phyloP scores from a whole-genome alignment of 2,888 invertebrate genomes.

The Invenusta paracnida region DNA sequence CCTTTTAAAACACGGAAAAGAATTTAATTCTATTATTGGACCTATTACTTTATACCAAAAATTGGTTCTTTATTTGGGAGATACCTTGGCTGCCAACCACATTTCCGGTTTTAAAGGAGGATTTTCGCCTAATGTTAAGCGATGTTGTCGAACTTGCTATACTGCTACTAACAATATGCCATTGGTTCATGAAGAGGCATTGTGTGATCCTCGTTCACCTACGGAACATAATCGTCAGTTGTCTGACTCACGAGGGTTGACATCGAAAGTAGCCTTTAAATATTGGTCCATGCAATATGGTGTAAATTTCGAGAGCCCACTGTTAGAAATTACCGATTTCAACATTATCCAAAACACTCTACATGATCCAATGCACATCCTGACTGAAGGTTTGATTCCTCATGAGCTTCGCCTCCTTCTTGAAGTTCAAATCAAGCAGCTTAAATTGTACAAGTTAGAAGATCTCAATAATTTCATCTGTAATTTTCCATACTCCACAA shows the following conservation, averaged over 20 bases:
- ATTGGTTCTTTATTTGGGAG: not conserved
- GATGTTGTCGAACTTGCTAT: not conserved
- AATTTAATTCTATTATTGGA: not conserved
- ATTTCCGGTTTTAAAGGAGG: not conserved
- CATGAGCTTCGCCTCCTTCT: not conserved
- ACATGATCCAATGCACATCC: constrained; percentile 2
- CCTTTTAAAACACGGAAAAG: not conserved
- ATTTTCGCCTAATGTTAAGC: not conserved
- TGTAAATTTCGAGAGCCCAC: not conserved
- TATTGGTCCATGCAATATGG: not conserved
- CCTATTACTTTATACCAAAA: not conserved
- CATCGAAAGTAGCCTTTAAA: not conserved
- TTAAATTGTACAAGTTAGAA: not conserved
- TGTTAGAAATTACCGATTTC: not conserved
- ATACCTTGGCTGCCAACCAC: not conserved
- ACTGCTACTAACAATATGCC: not conserved
- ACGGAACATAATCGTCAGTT: not conserved
- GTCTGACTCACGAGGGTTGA: not conserved
- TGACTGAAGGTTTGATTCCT: not conserved
- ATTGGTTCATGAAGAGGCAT: not conserved
- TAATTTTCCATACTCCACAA: not conserved
- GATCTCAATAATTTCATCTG: not conserved
- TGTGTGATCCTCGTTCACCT: not conserved
- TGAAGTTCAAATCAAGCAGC: not conserved
- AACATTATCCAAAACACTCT: not conserved